phyloP scores from a whole-genome alignment of 2,797 vertebrate species.

The Tiaroga cobitis region DNA sequence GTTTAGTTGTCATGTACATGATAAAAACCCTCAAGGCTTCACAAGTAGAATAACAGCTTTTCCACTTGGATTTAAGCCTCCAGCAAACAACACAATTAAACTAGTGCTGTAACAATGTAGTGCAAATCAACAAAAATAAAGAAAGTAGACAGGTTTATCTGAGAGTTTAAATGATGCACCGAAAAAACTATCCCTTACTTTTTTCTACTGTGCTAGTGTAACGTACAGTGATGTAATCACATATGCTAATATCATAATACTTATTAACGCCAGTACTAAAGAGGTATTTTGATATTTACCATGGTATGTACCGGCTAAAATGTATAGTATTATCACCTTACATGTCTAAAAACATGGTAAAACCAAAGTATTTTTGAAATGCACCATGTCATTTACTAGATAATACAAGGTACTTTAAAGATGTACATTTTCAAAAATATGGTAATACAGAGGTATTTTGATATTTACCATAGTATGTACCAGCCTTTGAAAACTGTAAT shows the following conservation, averaged over 20 bases:
- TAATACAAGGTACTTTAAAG: not conserved
- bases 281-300: too few species aligned
- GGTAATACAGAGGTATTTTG: not conserved
- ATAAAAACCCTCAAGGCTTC: not conserved
- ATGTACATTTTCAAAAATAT: not conserved
- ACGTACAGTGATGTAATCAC: not conserved
- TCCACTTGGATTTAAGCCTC: not conserved
- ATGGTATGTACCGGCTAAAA: too few species aligned
- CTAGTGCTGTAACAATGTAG: not conserved
- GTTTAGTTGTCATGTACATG: not conserved
- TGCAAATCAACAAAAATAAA: conserved; percentile 1
- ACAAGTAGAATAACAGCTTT: conserved; percentile 6
- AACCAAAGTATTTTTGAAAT: too few species aligned
- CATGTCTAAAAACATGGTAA: too few species aligned
- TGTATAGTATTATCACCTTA: too few species aligned
- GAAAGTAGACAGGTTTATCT: not conserved
- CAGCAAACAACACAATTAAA: conserved; percentile 10
- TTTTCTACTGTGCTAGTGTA: not conserved
- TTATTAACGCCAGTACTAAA: not conserved
- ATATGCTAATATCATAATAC: not conserved
- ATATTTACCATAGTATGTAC: too few species aligned
- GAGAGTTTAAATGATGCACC: not conserved
- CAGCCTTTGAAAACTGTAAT: not conserved
- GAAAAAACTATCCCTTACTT: not conserved
- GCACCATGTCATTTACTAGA: too few species aligned